A percentile compares a stretch with the other conserved stretches of the same genome.
These are phyloP conservation scores for Galerucella calmariensis DNA, from an alignment of 2,888 invertebrate species.

Conservation along the genomic window DNA sequence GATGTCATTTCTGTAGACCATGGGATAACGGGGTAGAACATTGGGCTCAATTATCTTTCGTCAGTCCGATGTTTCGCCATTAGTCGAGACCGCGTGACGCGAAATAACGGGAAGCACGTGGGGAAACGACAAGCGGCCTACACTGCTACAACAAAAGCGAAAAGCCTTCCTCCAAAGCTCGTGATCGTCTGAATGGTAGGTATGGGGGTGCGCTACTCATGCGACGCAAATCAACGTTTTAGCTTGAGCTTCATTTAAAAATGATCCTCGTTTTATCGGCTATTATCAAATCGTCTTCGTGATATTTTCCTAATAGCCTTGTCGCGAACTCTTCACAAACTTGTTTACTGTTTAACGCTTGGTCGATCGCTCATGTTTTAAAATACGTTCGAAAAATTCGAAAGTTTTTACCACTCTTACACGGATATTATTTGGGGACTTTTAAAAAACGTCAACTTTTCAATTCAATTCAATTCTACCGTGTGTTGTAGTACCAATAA, in stretches of 20 bases:
- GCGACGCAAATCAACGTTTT: conserved; percentile 52
- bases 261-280: conserved; percentile 50
- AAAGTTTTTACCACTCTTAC: background rate
- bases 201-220: conserved; percentile 54
- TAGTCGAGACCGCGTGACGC: conserved; percentile 38
- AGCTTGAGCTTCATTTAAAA: conserved; percentile 53
- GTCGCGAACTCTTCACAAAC: conserved; percentile 16
- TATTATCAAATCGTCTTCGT: conserved; percentile 49
- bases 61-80: conserved; percentile 24
- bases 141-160: conserved; percentile 48
- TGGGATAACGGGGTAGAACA: conserved; percentile 32
- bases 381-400: background rate
- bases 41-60: conserved; percentile 20
- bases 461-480: no score
- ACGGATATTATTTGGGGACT: no score
- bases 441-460: no score
- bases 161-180: conserved; percentile 50
- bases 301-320: conserved; percentile 29
- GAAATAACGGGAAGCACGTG: conserved; percentile 30
- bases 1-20: conserved; percentile 42
- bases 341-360: background rate
- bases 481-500: no score
- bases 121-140: conserved; percentile 29
- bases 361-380: background rate
- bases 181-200: conserved; percentile 53